phyloP scores from a whole-genome alignment of 2,797 vertebrate species.

The Otolemur crassicaudatus region DNA sequence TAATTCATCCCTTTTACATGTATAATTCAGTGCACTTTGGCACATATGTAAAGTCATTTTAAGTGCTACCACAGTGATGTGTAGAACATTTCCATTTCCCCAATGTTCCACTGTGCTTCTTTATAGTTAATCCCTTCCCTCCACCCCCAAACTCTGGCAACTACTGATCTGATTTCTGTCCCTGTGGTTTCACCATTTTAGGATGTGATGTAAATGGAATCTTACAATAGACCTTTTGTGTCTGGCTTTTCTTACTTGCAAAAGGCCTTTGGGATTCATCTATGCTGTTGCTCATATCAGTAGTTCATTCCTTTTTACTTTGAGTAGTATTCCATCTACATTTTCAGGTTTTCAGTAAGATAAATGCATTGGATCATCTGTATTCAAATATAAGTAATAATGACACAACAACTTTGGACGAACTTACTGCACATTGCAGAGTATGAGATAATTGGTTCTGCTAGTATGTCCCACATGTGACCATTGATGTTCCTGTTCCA shows the following conservation, averaged over 20 bases:
- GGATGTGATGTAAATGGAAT: neutral
- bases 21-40: neutral
- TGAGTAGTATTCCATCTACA: neutral
- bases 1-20: neutral
- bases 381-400: neutral
- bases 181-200: constrained; percentile 2
- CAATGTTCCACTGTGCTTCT: neutral
- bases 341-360: neutral
- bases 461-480: neutral
- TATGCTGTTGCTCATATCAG: neutral
- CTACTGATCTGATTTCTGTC: neutral
- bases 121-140: neutral
- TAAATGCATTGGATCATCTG: neutral
- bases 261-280: neutral
- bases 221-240: neutral
- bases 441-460: neutral
- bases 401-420: neutral
- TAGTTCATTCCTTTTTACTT: neutral
- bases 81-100: neutral
- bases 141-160: neutral
- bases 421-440: neutral
- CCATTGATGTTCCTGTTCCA: neutral
- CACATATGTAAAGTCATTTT: neutral
- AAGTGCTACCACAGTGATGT: neutral
- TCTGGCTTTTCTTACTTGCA: neutral